Conservation (phyloP, 2,888 invertebrate genomes). For the Cordilura impudica region DNA sequence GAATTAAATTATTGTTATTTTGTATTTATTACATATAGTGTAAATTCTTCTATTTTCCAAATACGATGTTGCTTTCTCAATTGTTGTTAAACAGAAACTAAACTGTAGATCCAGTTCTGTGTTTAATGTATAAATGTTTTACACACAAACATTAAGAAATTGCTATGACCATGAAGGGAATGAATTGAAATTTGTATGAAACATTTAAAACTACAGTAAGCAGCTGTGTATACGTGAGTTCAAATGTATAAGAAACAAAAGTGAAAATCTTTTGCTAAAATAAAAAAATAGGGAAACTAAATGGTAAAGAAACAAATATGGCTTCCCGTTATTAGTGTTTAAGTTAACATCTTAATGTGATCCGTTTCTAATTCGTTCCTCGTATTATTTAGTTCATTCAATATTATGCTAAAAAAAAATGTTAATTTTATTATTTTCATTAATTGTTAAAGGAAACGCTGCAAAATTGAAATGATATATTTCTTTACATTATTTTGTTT, state of each 20-base stretch:
- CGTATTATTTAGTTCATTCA: not conserved
- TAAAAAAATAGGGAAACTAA: conserved; percentile 16
- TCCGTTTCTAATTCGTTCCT: conserved; percentile 9
- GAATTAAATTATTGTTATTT: not conserved
- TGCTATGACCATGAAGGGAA: conserved; percentile 54
- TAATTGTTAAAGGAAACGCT: no score
- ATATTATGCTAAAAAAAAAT: not conserved
- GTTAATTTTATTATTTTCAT: not conserved
- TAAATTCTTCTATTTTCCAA: conserved; percentile 6
- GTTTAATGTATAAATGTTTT: conserved; percentile 32
- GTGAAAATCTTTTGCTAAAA: conserved; percentile 40
- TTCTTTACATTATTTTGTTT: not conserved
- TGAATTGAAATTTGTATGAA: not conserved
- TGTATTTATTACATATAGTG: not conserved
- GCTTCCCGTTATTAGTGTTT: conserved; percentile 46
- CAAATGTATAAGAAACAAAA: conserved; percentile 9
- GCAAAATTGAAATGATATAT: not conserved
- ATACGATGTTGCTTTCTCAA: conserved; percentile 52
- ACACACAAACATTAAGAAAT: conserved; percentile 33
- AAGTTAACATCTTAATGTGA: conserved; percentile 4
- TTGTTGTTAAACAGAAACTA: conserved; percentile 65
- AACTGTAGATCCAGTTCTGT: conserved; percentile 58
- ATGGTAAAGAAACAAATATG: conserved; percentile 61
- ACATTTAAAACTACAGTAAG: not conserved
- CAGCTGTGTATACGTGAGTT: conserved; percentile 18